Evolutionary conservation across 2,888 invertebrate genomes (phyloP).

Genomic region (Allacma fusca): DNA sequence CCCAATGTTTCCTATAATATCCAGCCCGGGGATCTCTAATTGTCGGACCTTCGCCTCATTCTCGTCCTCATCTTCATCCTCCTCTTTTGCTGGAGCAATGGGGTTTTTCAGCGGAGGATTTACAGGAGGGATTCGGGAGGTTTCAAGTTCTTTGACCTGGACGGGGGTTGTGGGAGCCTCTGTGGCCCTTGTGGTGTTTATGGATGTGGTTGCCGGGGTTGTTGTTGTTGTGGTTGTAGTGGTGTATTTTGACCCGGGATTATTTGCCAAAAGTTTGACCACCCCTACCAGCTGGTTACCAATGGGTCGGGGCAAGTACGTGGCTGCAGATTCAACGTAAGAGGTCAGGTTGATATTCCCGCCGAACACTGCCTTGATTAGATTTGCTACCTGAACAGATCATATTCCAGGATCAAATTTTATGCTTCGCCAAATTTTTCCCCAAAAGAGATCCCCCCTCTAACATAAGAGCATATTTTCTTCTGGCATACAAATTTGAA

Average conservation of each 20-base stretch:
- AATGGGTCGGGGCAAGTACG: constrained; percentile 54
- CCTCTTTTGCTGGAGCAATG: constrained; percentile 23
- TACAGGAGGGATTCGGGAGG: neutral
- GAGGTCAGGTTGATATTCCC: constrained; percentile 58
- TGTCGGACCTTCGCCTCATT: constrained; percentile 24
- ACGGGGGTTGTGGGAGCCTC: neutral
- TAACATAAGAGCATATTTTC: no score
- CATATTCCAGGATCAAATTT: neutral
- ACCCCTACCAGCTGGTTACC: constrained; percentile 54
- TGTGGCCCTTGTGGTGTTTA: neutral
- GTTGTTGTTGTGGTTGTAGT: constrained; percentile 37
- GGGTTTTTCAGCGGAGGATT: constrained; percentile 27
- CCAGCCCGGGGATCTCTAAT: constrained; percentile 38
- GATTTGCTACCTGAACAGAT: constrained; percentile 48
- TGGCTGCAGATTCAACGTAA: constrained; percentile 55
- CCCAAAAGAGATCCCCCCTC: no score
- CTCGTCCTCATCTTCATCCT: constrained; percentile 47
- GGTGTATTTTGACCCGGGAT: constrained; percentile 47
- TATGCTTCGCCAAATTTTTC: neutral
- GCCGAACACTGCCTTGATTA: constrained; percentile 59
- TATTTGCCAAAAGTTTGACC: constrained; percentile 54
- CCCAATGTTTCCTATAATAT: constrained; percentile 27
- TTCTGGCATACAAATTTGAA: no score
- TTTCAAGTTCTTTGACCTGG: neutral
- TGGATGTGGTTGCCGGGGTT: neutral